phyloP scores from a whole-genome alignment of 2,797 vertebrate genomes.

The Ciconia nigra region DNA sequence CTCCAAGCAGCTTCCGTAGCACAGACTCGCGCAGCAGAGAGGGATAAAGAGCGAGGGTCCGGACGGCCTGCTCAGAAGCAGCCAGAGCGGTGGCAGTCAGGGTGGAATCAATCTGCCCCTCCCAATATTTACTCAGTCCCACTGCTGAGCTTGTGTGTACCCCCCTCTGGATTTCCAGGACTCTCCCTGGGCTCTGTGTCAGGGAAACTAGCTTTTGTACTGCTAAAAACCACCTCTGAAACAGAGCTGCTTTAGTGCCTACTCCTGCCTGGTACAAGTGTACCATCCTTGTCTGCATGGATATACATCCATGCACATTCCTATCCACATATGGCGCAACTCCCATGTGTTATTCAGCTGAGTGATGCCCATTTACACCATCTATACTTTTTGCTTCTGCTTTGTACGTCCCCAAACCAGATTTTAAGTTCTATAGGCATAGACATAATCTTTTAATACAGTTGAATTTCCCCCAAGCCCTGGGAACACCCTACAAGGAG shows the following conservation, averaged over 20 bases:
- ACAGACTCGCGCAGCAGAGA: not conserved
- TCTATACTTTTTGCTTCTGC: not conserved
- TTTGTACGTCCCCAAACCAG: not conserved
- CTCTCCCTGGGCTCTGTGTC: not conserved
- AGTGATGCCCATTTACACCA: not conserved
- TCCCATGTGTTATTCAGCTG: fast-evolving
- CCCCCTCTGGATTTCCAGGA: not conserved
- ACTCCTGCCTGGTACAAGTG: not conserved
- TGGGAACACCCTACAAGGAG: not conserved
- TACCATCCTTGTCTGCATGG: fast-evolving
- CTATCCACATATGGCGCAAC: not conserved
- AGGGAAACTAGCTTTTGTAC: not conserved
- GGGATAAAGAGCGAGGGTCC: not conserved
- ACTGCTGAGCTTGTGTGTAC: not conserved
- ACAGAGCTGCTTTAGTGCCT: not conserved
- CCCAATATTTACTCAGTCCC: not conserved
- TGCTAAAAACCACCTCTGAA: not conserved
- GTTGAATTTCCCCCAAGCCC: not conserved
- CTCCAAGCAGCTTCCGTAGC: not conserved
- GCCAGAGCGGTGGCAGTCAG: not conserved
- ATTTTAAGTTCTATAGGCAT: not conserved
- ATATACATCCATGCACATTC: not conserved
- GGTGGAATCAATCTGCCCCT: not conserved
- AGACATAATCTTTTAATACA: fast-evolving
- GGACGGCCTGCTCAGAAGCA: not conserved